Conservation (phyloP, 1,140 invertebrate species). For the Latrodectus geometricus region DNA sequence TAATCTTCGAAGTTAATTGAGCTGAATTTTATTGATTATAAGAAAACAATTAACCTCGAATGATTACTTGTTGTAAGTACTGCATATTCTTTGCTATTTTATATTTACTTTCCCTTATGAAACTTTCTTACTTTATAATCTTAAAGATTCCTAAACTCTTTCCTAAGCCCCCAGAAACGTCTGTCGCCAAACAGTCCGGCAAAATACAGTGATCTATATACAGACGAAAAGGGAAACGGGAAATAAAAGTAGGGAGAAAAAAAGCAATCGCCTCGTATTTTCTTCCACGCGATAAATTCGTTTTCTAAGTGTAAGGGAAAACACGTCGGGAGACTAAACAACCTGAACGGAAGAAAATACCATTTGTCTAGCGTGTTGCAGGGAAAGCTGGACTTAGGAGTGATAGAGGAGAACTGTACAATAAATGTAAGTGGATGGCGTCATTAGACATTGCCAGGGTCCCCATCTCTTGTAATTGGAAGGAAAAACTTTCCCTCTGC, state of each 20-base stretch:
- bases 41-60: too few species aligned
- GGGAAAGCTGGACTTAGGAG: neutral
- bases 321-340: constrained; percentile 7
- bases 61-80: too few species aligned
- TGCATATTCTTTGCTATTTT: too few species aligned
- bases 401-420: constrained; percentile 6
- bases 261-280: neutral
- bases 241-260: too few species aligned
- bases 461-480: constrained; percentile 26
- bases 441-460: constrained; percentile 10
- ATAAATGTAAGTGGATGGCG: constrained; percentile 28
- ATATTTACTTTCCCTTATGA: too few species aligned
- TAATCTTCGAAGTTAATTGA: too few species aligned
- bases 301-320: constrained; percentile 4
- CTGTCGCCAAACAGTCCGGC: neutral
- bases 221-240: too few species aligned
- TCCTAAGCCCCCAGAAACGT: too few species aligned
- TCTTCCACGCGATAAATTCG: constrained; percentile 23
- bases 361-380: constrained; percentile 25
- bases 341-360: neutral
- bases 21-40: too few species aligned
- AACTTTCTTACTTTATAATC: too few species aligned
- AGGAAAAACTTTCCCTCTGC: constrained; percentile 16
- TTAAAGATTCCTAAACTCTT: too few species aligned
- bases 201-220: neutral